These are phyloP conservation scores for Proctacanthus coquilletti DNA, from an alignment of 1,140 invertebrate genomes.

Conservation along the genomic window DNA sequence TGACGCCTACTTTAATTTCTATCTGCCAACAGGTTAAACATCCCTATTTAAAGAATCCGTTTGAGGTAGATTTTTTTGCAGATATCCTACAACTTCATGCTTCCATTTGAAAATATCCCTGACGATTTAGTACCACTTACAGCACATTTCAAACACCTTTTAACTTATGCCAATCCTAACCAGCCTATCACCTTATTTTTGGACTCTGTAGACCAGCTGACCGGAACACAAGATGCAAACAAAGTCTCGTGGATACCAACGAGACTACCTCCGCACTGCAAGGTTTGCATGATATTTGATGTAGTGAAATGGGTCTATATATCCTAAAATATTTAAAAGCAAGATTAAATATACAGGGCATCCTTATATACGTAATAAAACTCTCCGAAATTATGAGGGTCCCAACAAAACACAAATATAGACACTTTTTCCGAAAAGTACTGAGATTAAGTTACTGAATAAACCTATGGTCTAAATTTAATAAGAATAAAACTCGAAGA, in stretches of 20 bases:
- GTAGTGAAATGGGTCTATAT: no score
- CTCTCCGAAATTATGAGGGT: no score
- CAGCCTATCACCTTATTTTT: conserved; percentile 77
- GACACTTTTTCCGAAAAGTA: no score
- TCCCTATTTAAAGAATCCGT: not conserved
- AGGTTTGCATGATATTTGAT: no score
- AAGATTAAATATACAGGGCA: no score
- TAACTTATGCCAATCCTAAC: conserved; percentile 62
- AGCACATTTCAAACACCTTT: conserved; percentile 86
- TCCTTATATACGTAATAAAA: no score
- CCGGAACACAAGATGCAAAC: conserved; percentile 85
- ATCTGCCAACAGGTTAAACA: conserved; percentile 83
- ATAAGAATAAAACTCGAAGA: no score
- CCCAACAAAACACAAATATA: no score
- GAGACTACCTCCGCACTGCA: conserved; percentile 73
- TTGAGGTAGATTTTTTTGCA: conserved; percentile 35
- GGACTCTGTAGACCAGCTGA: conserved; percentile 89
- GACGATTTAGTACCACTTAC: conserved; percentile 91
- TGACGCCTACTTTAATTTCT: conserved; percentile 86
- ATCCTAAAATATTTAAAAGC: no score
- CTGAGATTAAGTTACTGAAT: no score
- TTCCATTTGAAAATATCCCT: conserved; percentile 84
- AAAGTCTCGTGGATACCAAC: conserved; percentile 95
- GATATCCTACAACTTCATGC: conserved; percentile 90
- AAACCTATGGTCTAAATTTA: no score